Evolutionary conservation across 2,888 invertebrate species (phyloP), one percentile per base, ranked within the genome.

Genomic region (Cheilosia scutellata): DNA sequence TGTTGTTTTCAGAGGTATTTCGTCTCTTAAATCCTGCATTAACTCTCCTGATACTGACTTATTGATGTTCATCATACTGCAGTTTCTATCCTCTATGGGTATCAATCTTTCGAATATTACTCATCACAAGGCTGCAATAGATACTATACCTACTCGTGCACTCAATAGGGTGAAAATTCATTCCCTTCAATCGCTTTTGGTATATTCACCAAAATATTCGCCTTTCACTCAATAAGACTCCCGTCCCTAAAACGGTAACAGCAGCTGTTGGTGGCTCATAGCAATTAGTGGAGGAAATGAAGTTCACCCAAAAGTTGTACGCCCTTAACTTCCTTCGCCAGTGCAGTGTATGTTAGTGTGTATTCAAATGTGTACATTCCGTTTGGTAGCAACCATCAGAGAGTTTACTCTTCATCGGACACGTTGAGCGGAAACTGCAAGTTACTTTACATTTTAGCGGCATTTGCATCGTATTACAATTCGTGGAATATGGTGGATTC

Each of bases 381-480:
- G 4, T 31, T 5, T 60, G 7, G 31, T 29, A 4, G 51, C 74
- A 70, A 53, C 55, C 53, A 33, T 20, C 42, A 4, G 33, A 60
- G 13, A 63, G 68, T 62, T 83, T 57, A 57, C 75, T 65, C 63
- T 66, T 66, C 65, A 66, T 70, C 75, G 80, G 75, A 80, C 80
- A 71, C 55, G 60, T 76, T 84, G 47, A 72, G 47, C 71, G 82
- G 82, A 82, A 82, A 71, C 62, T 51, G 60, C 42, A 82, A 82
- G 70, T 76, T 58, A 57, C 74, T 75, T 70, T 31, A 79, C 31
- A 83, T 70, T 75, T 63, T 72, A 44, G 68, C 62, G 65, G 60
- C 44, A 20, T 20, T 20, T 20, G 20, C 20, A 20, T 20, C 20
- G 20, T 20, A 20, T 20, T 20, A 20, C 20, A 20, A 77, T 78